Evolutionary conservation across 2,888 invertebrate species (phyloP).

Genomic region (Cataglyphis livida): DNA sequence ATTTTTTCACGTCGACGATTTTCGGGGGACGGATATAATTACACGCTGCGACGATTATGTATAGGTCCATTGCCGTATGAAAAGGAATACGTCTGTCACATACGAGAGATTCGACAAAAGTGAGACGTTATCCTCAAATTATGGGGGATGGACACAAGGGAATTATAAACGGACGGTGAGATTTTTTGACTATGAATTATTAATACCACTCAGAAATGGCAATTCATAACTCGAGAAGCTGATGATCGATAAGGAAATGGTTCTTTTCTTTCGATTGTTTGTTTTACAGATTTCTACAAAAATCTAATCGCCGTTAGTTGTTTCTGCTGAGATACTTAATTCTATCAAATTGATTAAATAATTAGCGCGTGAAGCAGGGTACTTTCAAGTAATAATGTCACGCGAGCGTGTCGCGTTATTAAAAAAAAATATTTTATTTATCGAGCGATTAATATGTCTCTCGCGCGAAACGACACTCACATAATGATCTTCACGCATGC

Average conservation of each 20-base stretch:
- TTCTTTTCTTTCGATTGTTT: background rate
- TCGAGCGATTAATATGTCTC: constrained; percentile 10
- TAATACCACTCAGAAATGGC: constrained; percentile 62
- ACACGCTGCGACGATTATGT: constrained; percentile 61
- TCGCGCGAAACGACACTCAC: background rate
- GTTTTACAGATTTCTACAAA: background rate
- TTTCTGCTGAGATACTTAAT: background rate
- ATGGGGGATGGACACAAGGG: constrained; percentile 54
- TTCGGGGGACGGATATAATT: constrained; percentile 60
- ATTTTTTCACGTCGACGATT: constrained; percentile 61
- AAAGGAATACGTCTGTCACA: constrained; percentile 18
- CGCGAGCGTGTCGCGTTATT: background rate
- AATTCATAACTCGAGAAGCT: background rate
- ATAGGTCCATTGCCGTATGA: constrained; percentile 36
- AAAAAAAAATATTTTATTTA: constrained; percentile 16
- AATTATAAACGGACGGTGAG: constrained; percentile 68
- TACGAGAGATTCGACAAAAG: constrained; percentile 62
- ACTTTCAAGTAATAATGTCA: constrained; percentile 19
- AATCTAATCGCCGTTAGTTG: background rate
- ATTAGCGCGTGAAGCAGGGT: background rate
- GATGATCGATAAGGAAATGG: background rate
- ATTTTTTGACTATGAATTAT: constrained; percentile 72
- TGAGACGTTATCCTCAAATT: constrained; percentile 73
- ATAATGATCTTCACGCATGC: constrained; percentile 32
- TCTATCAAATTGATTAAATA: background rate